Percentiles rank a stretch among this genome's conserved stretches.
Conservation (phyloP, 2,113 vertebrate genomes). For the Corynorhinus townsendii region DNA sequence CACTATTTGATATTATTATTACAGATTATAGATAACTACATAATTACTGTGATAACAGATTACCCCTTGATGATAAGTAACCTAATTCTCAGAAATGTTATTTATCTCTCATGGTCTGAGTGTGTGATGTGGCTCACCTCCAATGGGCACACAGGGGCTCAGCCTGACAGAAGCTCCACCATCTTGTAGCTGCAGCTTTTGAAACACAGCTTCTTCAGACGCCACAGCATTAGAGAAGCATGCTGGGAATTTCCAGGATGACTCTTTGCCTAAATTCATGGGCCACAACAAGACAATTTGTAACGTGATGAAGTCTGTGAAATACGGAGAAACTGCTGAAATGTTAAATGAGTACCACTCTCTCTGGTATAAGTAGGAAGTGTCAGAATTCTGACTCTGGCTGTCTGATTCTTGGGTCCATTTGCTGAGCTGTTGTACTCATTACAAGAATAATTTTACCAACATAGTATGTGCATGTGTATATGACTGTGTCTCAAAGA, state of each 20-base stretch:
- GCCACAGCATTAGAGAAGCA: not conserved
- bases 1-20: not conserved
- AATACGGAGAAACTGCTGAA: not conserved
- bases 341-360: not conserved
- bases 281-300: not conserved
- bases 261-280: not conserved
- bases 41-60: not conserved
- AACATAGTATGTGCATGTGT: not conserved
- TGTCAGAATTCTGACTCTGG: not conserved
- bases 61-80: not conserved
- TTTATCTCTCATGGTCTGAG: not conserved
- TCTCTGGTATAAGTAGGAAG: not conserved
- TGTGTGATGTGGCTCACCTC: not conserved
- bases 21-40: not conserved
- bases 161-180: not conserved
- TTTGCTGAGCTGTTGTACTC: not conserved
- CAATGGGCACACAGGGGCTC: not conserved
- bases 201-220: not conserved
- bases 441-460: not conserved
- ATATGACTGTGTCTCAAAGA: not conserved
- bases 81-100: not conserved
- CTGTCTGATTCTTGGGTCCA: not conserved
- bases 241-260: not conserved
- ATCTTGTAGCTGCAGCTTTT: not conserved
- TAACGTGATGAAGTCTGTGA: not conserved